Base-by-base conservation (phyloP, 1,140 invertebrate genomes). In the Meloidogyne floridensis region DNA sequence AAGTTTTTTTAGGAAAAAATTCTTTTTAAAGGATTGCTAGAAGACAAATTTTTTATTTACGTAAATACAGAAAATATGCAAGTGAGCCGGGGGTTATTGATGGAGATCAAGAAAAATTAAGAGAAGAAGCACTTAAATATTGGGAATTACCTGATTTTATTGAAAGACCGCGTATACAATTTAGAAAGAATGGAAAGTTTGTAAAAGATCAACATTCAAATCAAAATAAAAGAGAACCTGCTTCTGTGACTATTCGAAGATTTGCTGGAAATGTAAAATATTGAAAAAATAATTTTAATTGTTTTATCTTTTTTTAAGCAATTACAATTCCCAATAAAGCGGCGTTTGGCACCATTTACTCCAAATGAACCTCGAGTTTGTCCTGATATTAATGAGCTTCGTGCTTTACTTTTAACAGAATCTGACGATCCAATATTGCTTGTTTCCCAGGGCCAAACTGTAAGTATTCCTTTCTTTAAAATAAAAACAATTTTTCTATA, bases 141-240 rank as follows among this genome's bases (percentile, higher is more conserved):
- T 86, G 86, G 86, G 81, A 87, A 54, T 47, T 86, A 13, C 86
- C 86, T 1, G 78, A 86, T 56, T 47, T 54, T n/a, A 51, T 74
- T n/a, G 77, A 79, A 83, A 15, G 69, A 80, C 47, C 65, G 15
- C 32, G 69, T 53, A 51, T 6, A 81, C 72, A 54, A 77, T 42
- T 70, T 11, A 59, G 20, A 18, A n/a, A 80, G 72, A 20, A 42
- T 32, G 43, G 20, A 11, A 32, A 32, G n/a, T 65, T n/a, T 65
- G 13, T 47, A 83, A 77, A 77, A 59, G 53, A 15, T 51, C 51
- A 20, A 7, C 59, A 70, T 32, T 65, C 71, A 9, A 43, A 43
- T 4, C 15, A 56, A 47, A 83, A 75, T 18, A 32, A 32, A 32
- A 75, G 59, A 83, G n/a, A 53, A 83, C 42, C 65, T 70, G 53